Percentiles rank a stretch among this genome's conserved stretches.
Evolutionary conservation across 2,113 vertebrate genomes (phyloP).

Genomic region (Nothobranchius kuhntae): DNA sequence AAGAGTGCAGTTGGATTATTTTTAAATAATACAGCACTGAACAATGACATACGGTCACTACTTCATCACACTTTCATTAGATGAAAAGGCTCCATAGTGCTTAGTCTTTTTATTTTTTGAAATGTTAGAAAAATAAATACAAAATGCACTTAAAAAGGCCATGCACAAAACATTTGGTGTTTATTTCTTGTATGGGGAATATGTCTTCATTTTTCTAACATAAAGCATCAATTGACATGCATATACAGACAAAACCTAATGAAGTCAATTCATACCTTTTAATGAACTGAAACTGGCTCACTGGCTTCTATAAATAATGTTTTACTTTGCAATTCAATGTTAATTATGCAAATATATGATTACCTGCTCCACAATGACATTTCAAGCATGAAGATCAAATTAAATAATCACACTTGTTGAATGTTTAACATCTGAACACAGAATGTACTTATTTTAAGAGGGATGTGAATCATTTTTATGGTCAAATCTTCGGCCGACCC

Average conservation of each 20-base stretch:
- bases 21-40: not conserved
- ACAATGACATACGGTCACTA: not conserved
- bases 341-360: conserved; percentile 21
- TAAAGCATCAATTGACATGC: conserved; percentile 15
- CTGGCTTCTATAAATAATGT: conserved; percentile 21
- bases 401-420: not conserved
- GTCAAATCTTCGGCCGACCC: not conserved
- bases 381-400: conserved; percentile 14
- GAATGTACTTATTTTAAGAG: conserved; percentile 1
- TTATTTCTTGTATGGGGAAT: conserved; percentile 16
- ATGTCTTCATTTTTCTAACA: conserved; percentile 13
- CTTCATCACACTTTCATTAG: conserved; percentile 10
- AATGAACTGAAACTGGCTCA: conserved; percentile 35
- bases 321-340: conserved; percentile 14
- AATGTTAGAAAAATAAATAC: too few relatives aligned
- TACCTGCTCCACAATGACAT: conserved; percentile 19
- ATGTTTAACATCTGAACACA: conserved; percentile 19
- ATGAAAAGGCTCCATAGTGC: not conserved
- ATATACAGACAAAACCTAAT: conserved; percentile 41
- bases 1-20: conserved; percentile 15
- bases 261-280: conserved; percentile 32
- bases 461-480: conserved; percentile 7
- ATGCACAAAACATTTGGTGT: conserved; percentile 44
- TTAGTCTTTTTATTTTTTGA: not conserved
- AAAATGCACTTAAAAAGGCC: too few relatives aligned